phyloP scores from a whole-genome alignment of 2,797 vertebrate genomes.

The Crocidura indochinensis region DNA sequence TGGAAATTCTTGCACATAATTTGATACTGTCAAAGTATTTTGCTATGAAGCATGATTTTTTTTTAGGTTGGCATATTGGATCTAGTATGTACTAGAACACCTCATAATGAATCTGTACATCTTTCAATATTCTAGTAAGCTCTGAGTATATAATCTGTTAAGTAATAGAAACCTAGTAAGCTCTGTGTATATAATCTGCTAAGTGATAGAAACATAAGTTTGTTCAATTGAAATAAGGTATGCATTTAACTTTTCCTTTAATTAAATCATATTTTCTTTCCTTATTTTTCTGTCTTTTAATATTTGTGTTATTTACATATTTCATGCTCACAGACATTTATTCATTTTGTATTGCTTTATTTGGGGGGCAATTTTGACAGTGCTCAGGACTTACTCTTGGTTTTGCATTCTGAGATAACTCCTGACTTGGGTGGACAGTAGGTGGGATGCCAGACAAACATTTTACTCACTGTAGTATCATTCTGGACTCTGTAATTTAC shows the following conservation, averaged over 20 bases:
- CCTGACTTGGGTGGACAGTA: no score
- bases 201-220: slow-evolving; percentile 9
- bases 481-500: not conserved
- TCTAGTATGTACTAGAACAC: not conserved
- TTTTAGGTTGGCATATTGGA: not conserved
- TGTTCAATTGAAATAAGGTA: slow-evolving; percentile 26
- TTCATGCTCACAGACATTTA: not conserved
- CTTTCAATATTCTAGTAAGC: not conserved
- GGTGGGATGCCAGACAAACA: no score
- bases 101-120: slow-evolving; percentile 15
- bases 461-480: not conserved
- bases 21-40: slow-evolving; percentile 14
- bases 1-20: not conserved
- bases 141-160: slow-evolving; percentile 13
- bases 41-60: not conserved
- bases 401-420: no score
- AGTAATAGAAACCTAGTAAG: slow-evolving; percentile 19
- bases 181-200: slow-evolving; percentile 14
- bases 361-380: not conserved
- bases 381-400: not conserved
- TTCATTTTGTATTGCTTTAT: not conserved
- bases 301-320: slow-evolving; percentile 30
- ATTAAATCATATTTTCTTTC: not conserved
- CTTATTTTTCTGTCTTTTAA: slow-evolving; percentile 25
- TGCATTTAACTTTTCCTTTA: slow-evolving; percentile 5